These are phyloP conservation scores for Ectemnius continuus DNA, from an alignment of 2,888 invertebrate genomes.

Conservation along the genomic window DNA sequence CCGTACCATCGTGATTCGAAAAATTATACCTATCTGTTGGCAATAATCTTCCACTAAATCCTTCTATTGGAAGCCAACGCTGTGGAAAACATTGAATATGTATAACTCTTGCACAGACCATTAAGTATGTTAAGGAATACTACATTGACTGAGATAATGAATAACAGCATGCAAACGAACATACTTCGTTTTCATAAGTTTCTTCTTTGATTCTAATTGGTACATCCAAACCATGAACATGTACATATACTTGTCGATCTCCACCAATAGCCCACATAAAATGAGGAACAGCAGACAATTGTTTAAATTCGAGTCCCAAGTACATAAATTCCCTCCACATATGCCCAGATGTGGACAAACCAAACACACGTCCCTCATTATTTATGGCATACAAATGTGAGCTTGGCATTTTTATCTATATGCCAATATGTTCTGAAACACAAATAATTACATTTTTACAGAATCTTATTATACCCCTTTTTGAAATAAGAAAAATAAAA, in stretches of 20 bases:
- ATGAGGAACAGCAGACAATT: constrained; percentile 90
- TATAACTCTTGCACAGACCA: neutral
- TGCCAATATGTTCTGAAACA: no score
- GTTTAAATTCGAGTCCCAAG: constrained; percentile 92
- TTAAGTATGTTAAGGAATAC: neutral
- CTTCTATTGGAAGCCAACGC: constrained; percentile 94
- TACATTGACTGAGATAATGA: neutral
- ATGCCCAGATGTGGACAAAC: constrained; percentile 87
- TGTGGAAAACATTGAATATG: constrained; percentile 68
- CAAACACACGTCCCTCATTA: constrained; percentile 93
- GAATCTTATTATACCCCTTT: no score
- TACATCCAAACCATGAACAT: constrained; percentile 92
- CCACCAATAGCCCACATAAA: constrained; percentile 96
- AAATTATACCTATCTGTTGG: constrained; percentile 94
- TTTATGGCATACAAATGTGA: constrained; percentile 90
- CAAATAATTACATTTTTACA: no score
- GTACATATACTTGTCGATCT: constrained; percentile 94
- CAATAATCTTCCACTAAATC: constrained; percentile 89
- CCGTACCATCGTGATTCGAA: constrained; percentile 90
- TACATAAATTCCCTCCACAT: constrained; percentile 94
- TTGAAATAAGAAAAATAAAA: no score
- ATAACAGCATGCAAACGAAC: constrained; percentile 12
- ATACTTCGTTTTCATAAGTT: constrained; percentile 93
- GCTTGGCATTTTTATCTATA: constrained; percentile 81
- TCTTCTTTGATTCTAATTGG: constrained; percentile 94